These are phyloP conservation scores for Scolanthus callimorphus DNA, from an alignment of 92 coral and sea anemone species.

Conservation along the genomic window DNA sequence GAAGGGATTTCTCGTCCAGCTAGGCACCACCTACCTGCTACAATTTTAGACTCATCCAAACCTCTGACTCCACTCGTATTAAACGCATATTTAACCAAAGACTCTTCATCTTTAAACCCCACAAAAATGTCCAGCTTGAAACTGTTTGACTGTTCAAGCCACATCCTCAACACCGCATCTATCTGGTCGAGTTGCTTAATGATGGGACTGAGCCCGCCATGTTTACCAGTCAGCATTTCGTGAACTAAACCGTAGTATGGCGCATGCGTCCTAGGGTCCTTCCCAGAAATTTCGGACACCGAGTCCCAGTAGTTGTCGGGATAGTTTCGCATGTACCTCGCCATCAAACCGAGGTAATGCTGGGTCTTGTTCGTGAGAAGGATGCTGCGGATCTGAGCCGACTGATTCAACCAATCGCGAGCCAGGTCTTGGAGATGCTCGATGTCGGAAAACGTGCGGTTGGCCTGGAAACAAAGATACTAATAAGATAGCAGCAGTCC, in stretches of 20 bases:
- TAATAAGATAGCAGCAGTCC: too few relatives aligned
- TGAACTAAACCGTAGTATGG: slow-evolving; percentile 47
- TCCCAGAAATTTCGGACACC: slow-evolving; percentile 30
- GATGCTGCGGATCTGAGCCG: slow-evolving; percentile 47
- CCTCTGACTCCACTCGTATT: slow-evolving; percentile 59
- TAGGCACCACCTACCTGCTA: slow-evolving; percentile 70
- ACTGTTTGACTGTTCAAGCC: slow-evolving; percentile 69
- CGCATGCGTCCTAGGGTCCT: slow-evolving; percentile 26
- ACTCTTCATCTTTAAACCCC: slow-evolving; percentile 85
- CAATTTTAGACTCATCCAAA: slow-evolving; percentile 54
- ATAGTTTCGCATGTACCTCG: slow-evolving; percentile 37
- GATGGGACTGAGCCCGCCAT: slow-evolving; percentile 53
- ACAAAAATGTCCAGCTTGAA: slow-evolving; percentile 76
- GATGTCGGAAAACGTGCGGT: slow-evolving; percentile 79
- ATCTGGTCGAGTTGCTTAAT: slow-evolving; percentile 62
- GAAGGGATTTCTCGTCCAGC: too few relatives aligned
- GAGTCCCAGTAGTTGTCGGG: slow-evolving; percentile 42
- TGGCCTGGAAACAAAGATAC: slow-evolving; percentile 43
- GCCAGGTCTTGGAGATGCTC: slow-evolving; percentile 59
- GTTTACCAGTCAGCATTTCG: slow-evolving; percentile 47
- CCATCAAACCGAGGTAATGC: slow-evolving; percentile 47
- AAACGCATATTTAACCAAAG: slow-evolving; percentile 67
- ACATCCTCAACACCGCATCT: slow-evolving; percentile 72
- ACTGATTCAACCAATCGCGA: slow-evolving; percentile 60
- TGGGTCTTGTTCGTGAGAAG: slow-evolving; percentile 61